A percentile compares a stretch with the other conserved stretches of the same genome.
Conservation (phyloP, 1,140 invertebrate species). For the Drosophila sp. region DNA sequence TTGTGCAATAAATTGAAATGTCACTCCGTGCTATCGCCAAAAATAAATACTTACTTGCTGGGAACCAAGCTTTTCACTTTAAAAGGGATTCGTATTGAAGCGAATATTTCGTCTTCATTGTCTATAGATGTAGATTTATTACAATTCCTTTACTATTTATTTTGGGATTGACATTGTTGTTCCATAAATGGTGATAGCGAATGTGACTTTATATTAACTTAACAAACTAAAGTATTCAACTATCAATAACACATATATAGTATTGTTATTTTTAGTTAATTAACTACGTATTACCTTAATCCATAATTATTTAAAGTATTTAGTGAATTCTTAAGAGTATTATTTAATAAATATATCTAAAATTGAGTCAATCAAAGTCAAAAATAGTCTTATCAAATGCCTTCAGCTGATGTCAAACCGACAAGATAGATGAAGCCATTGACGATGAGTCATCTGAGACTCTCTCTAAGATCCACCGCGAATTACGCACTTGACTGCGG, state of each 20-base stretch:
- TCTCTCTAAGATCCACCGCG: conserved; percentile 41
- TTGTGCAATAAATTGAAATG: conserved; percentile 68
- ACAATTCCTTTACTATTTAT: too few species aligned
- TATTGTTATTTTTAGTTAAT: too few species aligned
- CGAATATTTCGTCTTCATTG: background rate
- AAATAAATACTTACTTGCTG: conserved; percentile 44
- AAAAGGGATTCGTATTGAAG: background rate
- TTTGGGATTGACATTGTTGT: too few species aligned
- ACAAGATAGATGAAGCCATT: conserved; percentile 57
- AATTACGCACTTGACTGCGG: conserved; percentile 79
- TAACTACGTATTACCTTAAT: too few species aligned
- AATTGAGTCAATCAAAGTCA: conserved; percentile 11
- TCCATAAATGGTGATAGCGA: too few species aligned
- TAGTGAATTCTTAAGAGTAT: too few species aligned
- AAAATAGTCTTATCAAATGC: background rate
- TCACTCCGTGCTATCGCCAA: background rate
- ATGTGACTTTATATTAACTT: too few species aligned
- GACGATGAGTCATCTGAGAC: conserved; percentile 3
- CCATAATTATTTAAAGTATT: too few species aligned
- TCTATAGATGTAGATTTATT: too few species aligned
- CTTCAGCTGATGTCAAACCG: conserved; percentile 16
- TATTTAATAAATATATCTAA: too few species aligned
- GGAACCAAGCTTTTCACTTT: conserved; percentile 39
- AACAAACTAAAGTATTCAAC: too few species aligned
- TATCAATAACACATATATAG: too few species aligned